Conservation (phyloP, 2,888 invertebrate genomes). For the Eucera pruinosa region DNA sequence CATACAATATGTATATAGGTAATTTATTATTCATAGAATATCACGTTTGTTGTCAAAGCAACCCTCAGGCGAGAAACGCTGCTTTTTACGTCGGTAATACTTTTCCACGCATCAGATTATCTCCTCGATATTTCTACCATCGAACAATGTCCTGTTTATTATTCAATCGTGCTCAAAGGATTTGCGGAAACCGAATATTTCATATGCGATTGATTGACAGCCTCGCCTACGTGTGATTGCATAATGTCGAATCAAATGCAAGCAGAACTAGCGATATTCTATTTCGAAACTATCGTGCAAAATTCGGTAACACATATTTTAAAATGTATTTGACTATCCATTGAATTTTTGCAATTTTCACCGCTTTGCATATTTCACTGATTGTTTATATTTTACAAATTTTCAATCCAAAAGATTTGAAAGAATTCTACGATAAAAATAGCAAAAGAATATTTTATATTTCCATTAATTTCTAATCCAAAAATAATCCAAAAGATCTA, state of each 20-base stretch:
- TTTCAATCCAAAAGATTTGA: no score
- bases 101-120: not conserved
- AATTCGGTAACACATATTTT: not conserved
- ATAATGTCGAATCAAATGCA: not conserved
- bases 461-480: no score
- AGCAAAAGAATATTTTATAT: no score
- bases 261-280: no score
- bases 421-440: no score
- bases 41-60: not conserved
- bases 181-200: not conserved
- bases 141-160: slow-evolving; percentile 2
- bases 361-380: no score
- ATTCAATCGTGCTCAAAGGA: slow-evolving; percentile 2
- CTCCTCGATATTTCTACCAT: not conserved
- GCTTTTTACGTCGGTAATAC: not conserved
- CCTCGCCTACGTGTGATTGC: not conserved
- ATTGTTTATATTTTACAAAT: no score
- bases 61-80: not conserved
- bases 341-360: no score
- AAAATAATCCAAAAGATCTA: no score
- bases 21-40: slow-evolving; percentile 29
- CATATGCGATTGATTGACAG: not conserved
- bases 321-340: not conserved
- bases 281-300: not conserved
- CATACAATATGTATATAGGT: not conserved